These are phyloP conservation scores for Syngnathus typhle DNA, from an alignment of 2,113 vertebrate genomes.

Conservation along the genomic window DNA sequence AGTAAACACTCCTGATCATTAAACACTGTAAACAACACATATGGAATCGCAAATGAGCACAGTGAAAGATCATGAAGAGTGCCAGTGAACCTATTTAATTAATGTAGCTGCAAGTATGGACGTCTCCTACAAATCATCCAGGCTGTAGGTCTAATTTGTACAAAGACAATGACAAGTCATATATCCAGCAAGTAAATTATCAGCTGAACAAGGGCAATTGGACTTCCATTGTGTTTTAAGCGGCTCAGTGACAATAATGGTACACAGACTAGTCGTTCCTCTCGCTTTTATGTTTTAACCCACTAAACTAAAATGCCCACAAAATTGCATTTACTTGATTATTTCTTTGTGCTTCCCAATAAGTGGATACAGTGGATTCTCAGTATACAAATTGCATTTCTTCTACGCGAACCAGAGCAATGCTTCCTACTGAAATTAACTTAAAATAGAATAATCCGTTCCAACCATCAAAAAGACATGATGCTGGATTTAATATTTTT, in stretches of 20 bases:
- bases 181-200: slow-evolving; percentile 48
- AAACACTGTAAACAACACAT: slow-evolving; percentile 64
- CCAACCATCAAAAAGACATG: too few relatives aligned
- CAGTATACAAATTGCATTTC: too few relatives aligned
- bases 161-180: slow-evolving; percentile 62
- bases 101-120: slow-evolving; percentile 54
- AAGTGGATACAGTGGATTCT: background rate
- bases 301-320: background rate
- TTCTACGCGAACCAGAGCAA: too few relatives aligned
- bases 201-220: slow-evolving; percentile 27
- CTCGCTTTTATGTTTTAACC: slow-evolving; percentile 24
- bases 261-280: slow-evolving; percentile 25
- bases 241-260: slow-evolving; percentile 16
- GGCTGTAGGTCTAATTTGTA: slow-evolving; percentile 60
- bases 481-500: too few relatives aligned
- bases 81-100: slow-evolving; percentile 67
- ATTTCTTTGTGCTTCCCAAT: background rate
- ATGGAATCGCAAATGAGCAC: slow-evolving; percentile 54
- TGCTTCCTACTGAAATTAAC: too few relatives aligned
- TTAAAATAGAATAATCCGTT: too few relatives aligned
- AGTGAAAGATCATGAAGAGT: slow-evolving; percentile 54
- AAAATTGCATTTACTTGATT: slow-evolving; percentile 11
- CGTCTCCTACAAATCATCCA: slow-evolving; percentile 54
- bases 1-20: slow-evolving; percentile 68
- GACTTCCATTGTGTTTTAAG: slow-evolving; percentile 23